Evolutionary conservation across 2,797 vertebrate species (phyloP).

Genomic region (Dromococcyx pavoninus): DNA sequence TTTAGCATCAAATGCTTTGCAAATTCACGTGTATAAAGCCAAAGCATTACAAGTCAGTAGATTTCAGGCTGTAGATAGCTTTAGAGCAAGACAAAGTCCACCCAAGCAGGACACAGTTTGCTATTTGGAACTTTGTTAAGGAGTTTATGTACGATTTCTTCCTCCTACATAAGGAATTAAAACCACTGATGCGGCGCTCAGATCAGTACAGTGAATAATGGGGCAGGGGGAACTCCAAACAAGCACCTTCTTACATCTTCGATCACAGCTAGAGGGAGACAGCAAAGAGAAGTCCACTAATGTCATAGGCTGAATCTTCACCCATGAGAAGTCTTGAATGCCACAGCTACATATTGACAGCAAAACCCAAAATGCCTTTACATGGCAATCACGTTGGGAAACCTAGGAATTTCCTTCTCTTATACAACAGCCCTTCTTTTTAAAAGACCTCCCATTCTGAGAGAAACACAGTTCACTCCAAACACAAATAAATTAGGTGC

Average conservation of each 20-base stretch:
- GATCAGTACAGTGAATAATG: neutral
- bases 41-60: neutral
- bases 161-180: neutral
- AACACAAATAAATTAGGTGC: neutral
- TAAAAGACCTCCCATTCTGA: neutral
- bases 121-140: neutral
- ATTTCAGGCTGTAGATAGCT: neutral
- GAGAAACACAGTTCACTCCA: neutral
- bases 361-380: neutral
- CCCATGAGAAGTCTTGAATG: neutral
- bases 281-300: neutral
- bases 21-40: neutral
- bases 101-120: neutral
- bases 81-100: neutral
- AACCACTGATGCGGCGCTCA: neutral
- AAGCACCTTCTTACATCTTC: neutral
- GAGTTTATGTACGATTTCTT: neutral
- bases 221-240: rapidly evolving
- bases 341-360: neutral
- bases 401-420: neutral
- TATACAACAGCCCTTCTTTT: neutral
- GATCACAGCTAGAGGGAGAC: neutral
- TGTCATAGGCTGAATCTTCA: neutral
- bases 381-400: neutral
- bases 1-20: neutral